These are phyloP conservation scores for Hetaerina titia DNA, from an alignment of 2,888 invertebrate genomes.

Conservation along the genomic window DNA sequence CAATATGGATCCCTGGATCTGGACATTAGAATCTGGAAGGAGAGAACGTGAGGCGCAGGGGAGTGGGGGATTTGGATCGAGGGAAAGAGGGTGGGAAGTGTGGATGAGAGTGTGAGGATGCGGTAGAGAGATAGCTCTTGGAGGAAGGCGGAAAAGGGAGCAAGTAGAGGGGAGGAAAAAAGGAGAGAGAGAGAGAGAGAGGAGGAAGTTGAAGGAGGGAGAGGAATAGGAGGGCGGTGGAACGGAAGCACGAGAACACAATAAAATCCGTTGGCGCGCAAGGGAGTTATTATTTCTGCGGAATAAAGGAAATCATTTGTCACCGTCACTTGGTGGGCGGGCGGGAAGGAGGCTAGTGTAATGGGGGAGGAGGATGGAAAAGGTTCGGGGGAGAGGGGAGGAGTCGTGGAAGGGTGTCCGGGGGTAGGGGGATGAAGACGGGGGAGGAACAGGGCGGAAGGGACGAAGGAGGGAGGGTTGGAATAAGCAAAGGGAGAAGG, in stretches of 20 bases:
- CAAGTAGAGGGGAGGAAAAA: not conserved
- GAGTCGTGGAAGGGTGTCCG: not conserved
- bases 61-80: not conserved
- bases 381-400: not conserved
- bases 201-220: constrained; percentile 9
- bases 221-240: no score
- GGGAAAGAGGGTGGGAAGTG: not conserved
- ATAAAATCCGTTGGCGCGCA: constrained; percentile 32
- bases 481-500: not conserved
- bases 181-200: not conserved
- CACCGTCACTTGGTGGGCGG: not conserved
- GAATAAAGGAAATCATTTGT: constrained; percentile 35
- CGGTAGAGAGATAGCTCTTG: not conserved
- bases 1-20: constrained; percentile 36
- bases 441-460: not conserved
- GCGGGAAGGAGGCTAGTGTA: not conserved
- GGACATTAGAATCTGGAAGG: constrained; percentile 41
- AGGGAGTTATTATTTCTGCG: constrained; percentile 1
- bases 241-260: not conserved
- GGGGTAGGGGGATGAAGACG: not conserved
- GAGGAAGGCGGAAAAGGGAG: not conserved
- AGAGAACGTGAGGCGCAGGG: not conserved
- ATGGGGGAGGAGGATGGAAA: not conserved
- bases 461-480: not conserved
- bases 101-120: not conserved